These are phyloP conservation scores for Tenebrio molitor DNA, from an alignment of 1,140 invertebrate species.

Conservation along the genomic window DNA sequence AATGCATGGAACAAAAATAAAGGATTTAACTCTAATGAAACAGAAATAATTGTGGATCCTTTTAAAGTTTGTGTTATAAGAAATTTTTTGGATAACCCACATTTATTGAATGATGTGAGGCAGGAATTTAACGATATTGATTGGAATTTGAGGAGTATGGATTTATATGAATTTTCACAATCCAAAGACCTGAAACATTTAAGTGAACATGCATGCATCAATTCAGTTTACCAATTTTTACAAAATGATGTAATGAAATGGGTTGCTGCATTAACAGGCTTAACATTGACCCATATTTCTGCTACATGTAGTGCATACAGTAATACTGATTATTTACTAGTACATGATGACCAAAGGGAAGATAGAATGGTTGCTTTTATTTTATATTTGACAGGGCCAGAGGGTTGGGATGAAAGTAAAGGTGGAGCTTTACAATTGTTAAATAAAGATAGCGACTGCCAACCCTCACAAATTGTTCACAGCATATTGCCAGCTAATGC, in stretches of 20 bases:
- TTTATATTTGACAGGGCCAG: constrained; percentile 72
- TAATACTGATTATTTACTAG: constrained; percentile 79
- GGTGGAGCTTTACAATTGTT: constrained; percentile 79
- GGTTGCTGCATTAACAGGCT: constrained; percentile 73
- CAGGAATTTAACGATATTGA: constrained; percentile 76
- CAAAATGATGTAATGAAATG: constrained; percentile 72
- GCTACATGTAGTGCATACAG: constrained; percentile 80
- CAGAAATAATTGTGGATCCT: constrained; percentile 67
- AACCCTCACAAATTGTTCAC: constrained; percentile 69
- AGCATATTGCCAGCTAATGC: constrained; percentile 77
- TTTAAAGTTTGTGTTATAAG: constrained; percentile 73
- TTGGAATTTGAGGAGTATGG: constrained; percentile 76
- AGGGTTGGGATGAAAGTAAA: constrained; percentile 72
- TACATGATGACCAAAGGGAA: constrained; percentile 80
- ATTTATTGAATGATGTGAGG: constrained; percentile 72
- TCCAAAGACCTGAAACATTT: constrained; percentile 75
- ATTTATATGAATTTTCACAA: constrained; percentile 81
- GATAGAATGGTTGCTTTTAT: constrained; percentile 81
- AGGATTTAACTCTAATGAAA: constrained; percentile 55
- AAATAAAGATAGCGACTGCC: constrained; percentile 70
- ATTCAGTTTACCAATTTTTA: constrained; percentile 70
- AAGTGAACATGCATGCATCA: constrained; percentile 68
- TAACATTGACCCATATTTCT: constrained; percentile 74
- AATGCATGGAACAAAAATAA: constrained; percentile 64
- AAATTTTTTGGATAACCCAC: constrained; percentile 70